These are phyloP conservation scores for Alloscopus bannaensis DNA, from an alignment of 2,888 invertebrate species.

Conservation along the genomic window DNA sequence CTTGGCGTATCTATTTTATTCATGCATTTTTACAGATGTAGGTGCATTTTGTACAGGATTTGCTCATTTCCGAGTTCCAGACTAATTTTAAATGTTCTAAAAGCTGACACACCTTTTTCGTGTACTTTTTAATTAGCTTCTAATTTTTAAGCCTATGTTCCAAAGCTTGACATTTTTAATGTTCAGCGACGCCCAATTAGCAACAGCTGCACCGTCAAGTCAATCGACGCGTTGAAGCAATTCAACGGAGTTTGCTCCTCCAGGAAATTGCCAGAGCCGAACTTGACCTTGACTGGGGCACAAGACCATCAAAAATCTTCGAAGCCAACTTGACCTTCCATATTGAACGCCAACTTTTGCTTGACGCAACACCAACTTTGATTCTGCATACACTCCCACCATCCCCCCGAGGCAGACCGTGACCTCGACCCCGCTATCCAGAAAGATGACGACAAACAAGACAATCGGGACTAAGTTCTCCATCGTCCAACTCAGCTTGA, in stretches of 20 bases:
- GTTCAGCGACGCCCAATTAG: constrained; percentile 5
- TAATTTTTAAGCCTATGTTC: no score
- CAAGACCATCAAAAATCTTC: constrained; percentile 20
- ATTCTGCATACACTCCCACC: constrained; percentile 12
- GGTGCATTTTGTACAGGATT: no score
- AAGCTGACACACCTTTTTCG: no score
- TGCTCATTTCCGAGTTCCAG: no score
- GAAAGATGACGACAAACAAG: background rate
- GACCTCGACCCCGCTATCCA: background rate
- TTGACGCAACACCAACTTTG: background rate
- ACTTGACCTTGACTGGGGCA: constrained; percentile 12
- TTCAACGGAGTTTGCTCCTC: constrained; percentile 32
- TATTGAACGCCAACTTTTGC: background rate
- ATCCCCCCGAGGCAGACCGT: constrained; percentile 10
- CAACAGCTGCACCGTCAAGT: constrained; percentile 17
- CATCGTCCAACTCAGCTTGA: constrained; percentile 10
- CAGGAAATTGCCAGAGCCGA: constrained; percentile 36
- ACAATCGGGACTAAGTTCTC: background rate
- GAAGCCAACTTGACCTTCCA: background rate
- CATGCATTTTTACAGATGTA: no score
- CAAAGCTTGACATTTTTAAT: no score
- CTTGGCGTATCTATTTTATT: no score
- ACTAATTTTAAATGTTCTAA: no score
- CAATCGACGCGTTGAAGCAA: constrained; percentile 28
- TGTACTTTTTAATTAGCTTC: no score